Base-by-base conservation (phyloP, 1,140 invertebrate genomes). In the Trissolcus basalis region DNA sequence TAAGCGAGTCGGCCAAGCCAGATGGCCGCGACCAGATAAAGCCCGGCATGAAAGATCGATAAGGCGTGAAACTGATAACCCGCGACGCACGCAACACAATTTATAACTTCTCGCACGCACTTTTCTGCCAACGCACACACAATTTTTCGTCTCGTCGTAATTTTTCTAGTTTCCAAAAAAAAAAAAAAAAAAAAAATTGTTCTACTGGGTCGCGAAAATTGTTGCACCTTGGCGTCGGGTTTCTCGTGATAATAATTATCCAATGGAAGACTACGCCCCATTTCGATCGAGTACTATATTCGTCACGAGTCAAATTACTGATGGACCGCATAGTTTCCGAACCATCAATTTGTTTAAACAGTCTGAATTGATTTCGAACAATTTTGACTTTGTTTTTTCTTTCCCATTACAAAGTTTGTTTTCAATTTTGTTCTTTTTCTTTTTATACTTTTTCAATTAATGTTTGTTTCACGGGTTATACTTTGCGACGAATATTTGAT, bases 61-160 rank as follows among this genome's bases (percentile, higher is more conserved):
- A 75, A 69, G 53, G 33, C 65, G 72, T 39, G 54, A 64, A 69
- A 68, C 58, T 64, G 72, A 75, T 75, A 75, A 69, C 47, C 44
- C 51, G 36, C 60, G 49, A 47, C 55, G 56, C 60, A 63, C 49
- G 55, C 50, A 55, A 65, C 60, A 32, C 61, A 33, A 50, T 33
- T 50, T 44, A 36, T 44, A 47, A 27, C 19, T 6, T 36, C 14
- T 36, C 13, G 39, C 47, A 63, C 51, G 51, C 68, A 60, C 27
- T 65, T 58, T 58, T 51, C 12, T 43, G 3, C 4, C 13, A 47
- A 6, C 5, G 10, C 33, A 35, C 33, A 10, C 10, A 11, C 1
- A 39, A 39, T 1, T 39, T 39, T 27, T 27, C 19, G 6, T 27
- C 6, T 27, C 6, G 19, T 6, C 19, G 6, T 27, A 27, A 1